Conservation (phyloP, 2,113 vertebrate species). For the Actenoides hombroni region DNA sequence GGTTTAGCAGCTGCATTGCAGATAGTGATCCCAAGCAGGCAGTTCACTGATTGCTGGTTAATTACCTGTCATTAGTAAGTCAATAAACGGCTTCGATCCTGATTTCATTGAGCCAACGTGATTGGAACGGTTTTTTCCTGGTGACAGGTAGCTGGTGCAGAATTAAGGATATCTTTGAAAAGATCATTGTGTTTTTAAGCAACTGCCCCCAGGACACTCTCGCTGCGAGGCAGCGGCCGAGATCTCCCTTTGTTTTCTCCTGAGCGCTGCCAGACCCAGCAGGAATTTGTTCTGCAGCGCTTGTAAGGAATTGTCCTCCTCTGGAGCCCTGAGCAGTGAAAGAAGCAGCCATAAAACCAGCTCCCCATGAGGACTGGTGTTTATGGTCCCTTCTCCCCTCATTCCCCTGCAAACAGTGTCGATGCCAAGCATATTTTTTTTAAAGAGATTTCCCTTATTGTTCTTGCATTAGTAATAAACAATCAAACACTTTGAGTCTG, state of each 20-base stretch:
- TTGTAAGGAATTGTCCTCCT: not conserved
- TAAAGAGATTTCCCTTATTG: not conserved
- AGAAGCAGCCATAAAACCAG: not conserved
- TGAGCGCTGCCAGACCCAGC: not conserved
- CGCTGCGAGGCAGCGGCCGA: not conserved
- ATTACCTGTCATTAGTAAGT: conserved; percentile 17
- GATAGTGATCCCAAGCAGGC: not conserved
- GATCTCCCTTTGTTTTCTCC: not conserved
- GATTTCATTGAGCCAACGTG: not conserved
- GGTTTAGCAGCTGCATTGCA: not conserved
- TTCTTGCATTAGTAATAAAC: not conserved
- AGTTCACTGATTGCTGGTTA: not conserved
- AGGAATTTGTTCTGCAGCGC: not conserved
- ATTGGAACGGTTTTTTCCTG: not conserved
- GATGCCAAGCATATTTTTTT: not conserved
- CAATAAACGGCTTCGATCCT: not conserved
- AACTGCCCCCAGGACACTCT: not conserved
- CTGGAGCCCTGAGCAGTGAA: not conserved
- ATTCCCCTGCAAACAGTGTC: not conserved
- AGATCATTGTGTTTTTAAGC: not conserved
- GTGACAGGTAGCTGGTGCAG: not conserved
- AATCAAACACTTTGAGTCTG: not conserved
- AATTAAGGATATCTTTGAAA: not conserved
- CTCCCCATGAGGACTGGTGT: not conserved
- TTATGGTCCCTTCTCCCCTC: not conserved